A percentile compares a stretch with the other conserved stretches of the same genome.
Evolutionary conservation across 2,113 vertebrate species (phyloP).

Genomic region (Otis tarda): DNA sequence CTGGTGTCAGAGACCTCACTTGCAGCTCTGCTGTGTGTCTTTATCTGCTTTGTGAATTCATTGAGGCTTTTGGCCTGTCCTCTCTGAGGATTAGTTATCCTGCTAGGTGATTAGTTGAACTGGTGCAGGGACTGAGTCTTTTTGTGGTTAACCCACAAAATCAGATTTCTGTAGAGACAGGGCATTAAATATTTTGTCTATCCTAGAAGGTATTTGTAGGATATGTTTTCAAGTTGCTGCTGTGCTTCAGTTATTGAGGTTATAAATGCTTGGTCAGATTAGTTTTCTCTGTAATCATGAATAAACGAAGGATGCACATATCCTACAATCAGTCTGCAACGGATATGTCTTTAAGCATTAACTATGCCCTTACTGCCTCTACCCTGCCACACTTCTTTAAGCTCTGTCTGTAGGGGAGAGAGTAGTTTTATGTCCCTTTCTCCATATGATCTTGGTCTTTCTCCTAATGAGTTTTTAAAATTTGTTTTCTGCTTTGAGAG

Average conservation of each 20-base stretch:
- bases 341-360: neutral
- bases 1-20: neutral
- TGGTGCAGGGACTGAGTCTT: neutral
- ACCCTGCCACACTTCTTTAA: neutral
- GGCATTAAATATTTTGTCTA: neutral
- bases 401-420: rapidly evolving
- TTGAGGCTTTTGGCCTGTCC: neutral
- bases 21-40: neutral
- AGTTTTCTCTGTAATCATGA: neutral
- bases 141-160: neutral
- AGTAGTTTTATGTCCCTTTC: neutral
- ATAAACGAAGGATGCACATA: neutral
- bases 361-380: neutral
- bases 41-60: neutral
- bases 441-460: neutral
- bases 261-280: neutral
- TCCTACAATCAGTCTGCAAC: neutral
- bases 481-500: neutral
- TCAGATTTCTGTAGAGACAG: neutral
- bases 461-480: neutral
- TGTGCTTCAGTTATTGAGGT: neutral
- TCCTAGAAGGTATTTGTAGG: neutral
- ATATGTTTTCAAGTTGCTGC: neutral
- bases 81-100: neutral
- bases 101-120: neutral